Evolutionary conservation across 1,140 invertebrate species (phyloP).

Genomic region (Zaprionus tsacasi): DNA sequence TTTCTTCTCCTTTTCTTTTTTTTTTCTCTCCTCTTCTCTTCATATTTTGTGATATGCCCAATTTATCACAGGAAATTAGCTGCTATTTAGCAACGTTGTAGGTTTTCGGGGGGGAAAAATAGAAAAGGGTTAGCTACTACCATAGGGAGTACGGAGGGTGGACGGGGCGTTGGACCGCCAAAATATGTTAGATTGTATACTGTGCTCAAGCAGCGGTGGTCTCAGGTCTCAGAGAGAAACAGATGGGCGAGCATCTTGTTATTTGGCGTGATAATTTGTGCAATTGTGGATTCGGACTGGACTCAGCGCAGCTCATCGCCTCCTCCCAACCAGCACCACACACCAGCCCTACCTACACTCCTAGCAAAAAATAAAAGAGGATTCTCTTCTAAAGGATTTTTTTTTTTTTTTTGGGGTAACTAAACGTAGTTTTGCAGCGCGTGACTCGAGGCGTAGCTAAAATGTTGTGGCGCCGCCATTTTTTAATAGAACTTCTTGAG

Average conservation of each 20-base stretch:
- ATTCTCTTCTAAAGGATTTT: neutral
- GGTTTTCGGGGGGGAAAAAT: conserved; percentile 36
- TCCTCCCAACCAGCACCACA: neutral
- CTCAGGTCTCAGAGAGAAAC: conserved; percentile 26
- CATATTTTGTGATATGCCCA: conserved; percentile 69
- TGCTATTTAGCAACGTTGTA: conserved; percentile 82
- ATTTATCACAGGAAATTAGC: conserved; percentile 83
- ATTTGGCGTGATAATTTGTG: conserved; percentile 83
- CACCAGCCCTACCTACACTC: neutral
- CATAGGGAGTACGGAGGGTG: neutral
- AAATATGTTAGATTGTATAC: conserved; percentile 8
- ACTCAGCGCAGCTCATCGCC: neutral
- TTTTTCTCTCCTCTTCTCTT: conserved; percentile 17
- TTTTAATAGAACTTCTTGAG: conserved; percentile 30
- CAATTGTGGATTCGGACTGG: conserved; percentile 71
- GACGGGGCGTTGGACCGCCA: neutral
- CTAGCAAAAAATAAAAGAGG: neutral
- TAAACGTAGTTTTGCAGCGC: conserved; percentile 11
- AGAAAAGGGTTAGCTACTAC: conserved; percentile 27
- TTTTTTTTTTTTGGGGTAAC: conserved; percentile 8
- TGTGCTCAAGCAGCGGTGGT: neutral
- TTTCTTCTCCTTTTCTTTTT: conserved; percentile 9
- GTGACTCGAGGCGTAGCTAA: conserved; percentile 48
- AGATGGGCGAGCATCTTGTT: conserved; percentile 67
- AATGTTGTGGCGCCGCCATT: conserved; percentile 66